A percentile compares a stretch with the other conserved stretches of the same genome.
phyloP scores from a whole-genome alignment of 2,888 invertebrate species.

The Pollenia griseotomentosa region DNA sequence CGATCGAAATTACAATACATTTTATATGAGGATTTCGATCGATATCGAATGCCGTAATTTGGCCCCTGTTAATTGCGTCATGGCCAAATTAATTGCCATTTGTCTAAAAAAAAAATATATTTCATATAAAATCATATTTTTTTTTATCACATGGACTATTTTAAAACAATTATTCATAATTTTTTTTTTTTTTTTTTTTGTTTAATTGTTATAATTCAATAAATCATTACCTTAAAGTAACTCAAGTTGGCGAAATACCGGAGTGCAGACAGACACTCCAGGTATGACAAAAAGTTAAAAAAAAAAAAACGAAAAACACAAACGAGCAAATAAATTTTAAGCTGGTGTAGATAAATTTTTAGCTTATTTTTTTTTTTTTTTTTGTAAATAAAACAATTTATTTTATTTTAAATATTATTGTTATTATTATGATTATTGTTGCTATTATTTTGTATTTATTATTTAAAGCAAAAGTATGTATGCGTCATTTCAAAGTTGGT shows the following conservation, averaged over 20 bases:
- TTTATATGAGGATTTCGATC: too few relatives aligned
- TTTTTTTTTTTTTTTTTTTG: neutral
- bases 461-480: conserved; percentile 47
- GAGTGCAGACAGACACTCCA: neutral
- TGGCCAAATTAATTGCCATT: conserved; percentile 16
- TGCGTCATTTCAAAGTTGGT: conserved; percentile 44
- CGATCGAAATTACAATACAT: too few relatives aligned
- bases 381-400: conserved; percentile 15
- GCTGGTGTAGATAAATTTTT: neutral
- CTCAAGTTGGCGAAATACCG: neutral
- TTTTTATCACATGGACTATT: conserved; percentile 14
- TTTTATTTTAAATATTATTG: conserved; percentile 30
- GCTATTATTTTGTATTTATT: conserved; percentile 24
- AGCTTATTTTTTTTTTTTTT: neutral
- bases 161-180: conserved; percentile 31
- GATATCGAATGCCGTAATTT: too few relatives aligned
- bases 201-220: conserved; percentile 7
- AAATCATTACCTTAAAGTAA: conserved; percentile 10
- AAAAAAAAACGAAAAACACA: neutral
- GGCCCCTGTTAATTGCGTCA: neutral
- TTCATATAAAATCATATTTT: neutral
- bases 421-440: conserved; percentile 32
- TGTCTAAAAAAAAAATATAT: neutral
- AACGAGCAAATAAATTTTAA: conserved; percentile 5
- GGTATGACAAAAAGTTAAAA: neutral